Conservation (phyloP, 2,797 vertebrate species). For the Lemur catta region DNA sequence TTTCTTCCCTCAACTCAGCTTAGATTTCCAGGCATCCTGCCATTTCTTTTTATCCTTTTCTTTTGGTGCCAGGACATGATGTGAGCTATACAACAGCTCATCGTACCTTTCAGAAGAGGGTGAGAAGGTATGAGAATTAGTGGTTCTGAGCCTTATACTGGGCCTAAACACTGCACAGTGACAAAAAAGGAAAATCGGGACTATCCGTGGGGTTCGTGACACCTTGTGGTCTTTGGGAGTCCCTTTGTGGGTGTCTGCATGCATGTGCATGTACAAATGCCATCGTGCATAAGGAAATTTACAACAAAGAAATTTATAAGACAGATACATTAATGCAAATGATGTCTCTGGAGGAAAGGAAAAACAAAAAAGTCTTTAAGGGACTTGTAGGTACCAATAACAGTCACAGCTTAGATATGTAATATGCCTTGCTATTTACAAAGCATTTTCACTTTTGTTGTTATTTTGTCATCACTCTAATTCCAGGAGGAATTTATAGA, state of each 20-base stretch:
- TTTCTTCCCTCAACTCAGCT: background rate
- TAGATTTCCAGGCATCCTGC: background rate
- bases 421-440: background rate
- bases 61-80: background rate
- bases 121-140: background rate
- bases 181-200: background rate
- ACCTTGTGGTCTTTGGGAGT: background rate
- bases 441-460: background rate
- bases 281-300: background rate
- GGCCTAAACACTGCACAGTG: background rate
- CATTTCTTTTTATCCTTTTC: background rate
- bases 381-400: background rate
- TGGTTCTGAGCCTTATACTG: background rate
- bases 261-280: background rate
- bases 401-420: background rate
- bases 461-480: background rate
- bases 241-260: background rate
- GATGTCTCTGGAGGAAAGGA: background rate
- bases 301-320: background rate
- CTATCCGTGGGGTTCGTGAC: background rate
- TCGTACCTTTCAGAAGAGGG: background rate
- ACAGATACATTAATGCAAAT: background rate
- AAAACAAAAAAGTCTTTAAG: background rate
- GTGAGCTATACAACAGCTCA: background rate
- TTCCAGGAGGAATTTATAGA: background rate